Base-by-base conservation (phyloP, 2,888 invertebrate genomes). In the Catocala sponsa region DNA sequence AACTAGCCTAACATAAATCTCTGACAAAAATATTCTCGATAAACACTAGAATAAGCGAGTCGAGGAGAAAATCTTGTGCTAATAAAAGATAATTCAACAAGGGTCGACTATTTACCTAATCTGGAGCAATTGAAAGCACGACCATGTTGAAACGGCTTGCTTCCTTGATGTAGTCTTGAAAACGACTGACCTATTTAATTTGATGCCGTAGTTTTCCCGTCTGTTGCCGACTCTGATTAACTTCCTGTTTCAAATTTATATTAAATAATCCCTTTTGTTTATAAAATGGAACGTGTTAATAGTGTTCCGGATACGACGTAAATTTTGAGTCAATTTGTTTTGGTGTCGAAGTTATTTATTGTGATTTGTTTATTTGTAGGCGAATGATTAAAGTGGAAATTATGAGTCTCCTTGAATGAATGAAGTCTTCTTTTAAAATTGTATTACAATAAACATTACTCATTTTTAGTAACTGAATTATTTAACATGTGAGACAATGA, bases 231-330 rank as follows among this genome's bases (percentile, higher is more conserved):
- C 84, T 84, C 85, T 90, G 90, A 91, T 91, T 91, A 89, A 90
- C 90, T 90, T 92, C 89, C 90, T 86, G 89, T 89, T 91, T 88
- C 86, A 86, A 90, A 91, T 91, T 91, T 87, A 87, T 90, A 88
- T 89, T 89, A 88, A 88, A 86, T 83, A 84, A 82, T 75, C 78
- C 83, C 82, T 84, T 88, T 87, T 88, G 87, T 87, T 87, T 78
- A 80, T 71, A 71, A 78, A 63, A 62, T 80, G 76, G 72, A 82
- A 80, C 70, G 78, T 74, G 69, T 78, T 79, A 76, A 72, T 75
- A 71, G 73, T 68, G 65, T 63, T 50, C 59, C 55, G 71, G 68
- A 65, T 68, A 70, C 68, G 58, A 52, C 49, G 61, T 65, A 65
- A 76, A 65, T 60, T 61, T 59, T 32, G 54, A 69, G 65, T 66